phyloP scores from a whole-genome alignment of 2,797 vertebrate species.

The Nyctalus aviator region DNA sequence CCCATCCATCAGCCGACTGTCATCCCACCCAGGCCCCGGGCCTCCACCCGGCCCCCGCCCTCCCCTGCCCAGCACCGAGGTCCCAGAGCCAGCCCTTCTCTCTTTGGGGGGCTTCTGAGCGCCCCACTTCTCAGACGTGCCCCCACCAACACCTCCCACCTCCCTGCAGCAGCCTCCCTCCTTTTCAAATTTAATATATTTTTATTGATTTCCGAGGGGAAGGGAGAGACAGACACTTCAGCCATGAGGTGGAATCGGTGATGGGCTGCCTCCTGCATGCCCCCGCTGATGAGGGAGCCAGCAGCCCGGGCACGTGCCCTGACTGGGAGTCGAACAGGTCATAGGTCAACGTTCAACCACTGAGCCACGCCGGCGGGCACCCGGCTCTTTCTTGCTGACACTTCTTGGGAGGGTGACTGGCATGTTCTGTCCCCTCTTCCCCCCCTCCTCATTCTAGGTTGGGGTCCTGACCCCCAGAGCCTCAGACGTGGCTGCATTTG shows the following conservation, averaged over 20 bases:
- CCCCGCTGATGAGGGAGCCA: neutral
- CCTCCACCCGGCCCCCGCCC: neutral
- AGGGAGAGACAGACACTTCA: no score
- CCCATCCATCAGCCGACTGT: neutral
- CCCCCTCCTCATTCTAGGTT: rapidly evolving
- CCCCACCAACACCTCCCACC: neutral
- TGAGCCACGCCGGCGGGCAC: no score
- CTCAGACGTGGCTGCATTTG: neutral
- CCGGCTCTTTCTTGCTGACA: no score
- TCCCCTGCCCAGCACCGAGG: neutral
- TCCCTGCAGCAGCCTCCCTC: neutral
- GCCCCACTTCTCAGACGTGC: neutral
- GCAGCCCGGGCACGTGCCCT: no score
- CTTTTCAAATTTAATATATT: no score
- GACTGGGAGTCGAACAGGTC: no score
- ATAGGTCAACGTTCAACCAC: no score
- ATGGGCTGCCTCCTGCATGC: no score
- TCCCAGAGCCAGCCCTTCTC: neutral
- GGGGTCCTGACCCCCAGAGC: neutral
- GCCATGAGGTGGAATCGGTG: no score
- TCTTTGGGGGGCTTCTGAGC: neutral
- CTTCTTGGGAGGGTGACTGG: neutral
- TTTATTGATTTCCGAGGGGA: no score
- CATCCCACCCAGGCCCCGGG: neutral
- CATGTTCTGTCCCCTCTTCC: rapidly evolving